Evolutionary conservation across 2,113 vertebrate genomes (phyloP), one percentile per base, ranked within the genome.

Genomic region (Edolisoma coerulescens): DNA sequence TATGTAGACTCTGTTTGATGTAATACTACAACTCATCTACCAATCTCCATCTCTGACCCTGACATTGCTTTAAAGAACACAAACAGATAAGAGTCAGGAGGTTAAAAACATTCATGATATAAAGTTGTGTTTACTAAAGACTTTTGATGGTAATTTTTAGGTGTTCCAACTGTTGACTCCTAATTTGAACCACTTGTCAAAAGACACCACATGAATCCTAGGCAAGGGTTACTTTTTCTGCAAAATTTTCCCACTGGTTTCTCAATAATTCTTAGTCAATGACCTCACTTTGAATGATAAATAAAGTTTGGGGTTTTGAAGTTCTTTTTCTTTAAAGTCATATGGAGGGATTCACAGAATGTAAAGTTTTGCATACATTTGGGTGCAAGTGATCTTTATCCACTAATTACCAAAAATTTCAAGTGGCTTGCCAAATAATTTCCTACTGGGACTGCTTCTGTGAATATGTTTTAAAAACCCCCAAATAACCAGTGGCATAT

Each of bases 21-120:
- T 91, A 96, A 96, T 95, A 95, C 89, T 91, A 85, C 92, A 95
- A 82, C 86, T 88, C 73, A 71, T 75, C 63, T 82, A 75, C n/a
- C 47, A 30, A n/a, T 75, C 68, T 78, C 74, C 65, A 73, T 95
- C 79, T 91, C 60, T 94, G 92, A 77, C 83, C 56, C 64, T 93
- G 69, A 82, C 57, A 65, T 73, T 90, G 67, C 76, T 89, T 90
- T 93, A 89, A 95, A 96, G 89, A 96, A 91, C 69, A 94, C 52
- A 84, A 84, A 92, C 63, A 92, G 80, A 52, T 92, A 95, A 95
- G 64, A 95, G 68, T 68, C 76, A 81, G 35, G n/a, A 87, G 45
- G 74, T 91, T 78, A 71, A 87, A 96, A 97, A 92, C 81, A 75
- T 60, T 49, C 4, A 23, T 84, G 81, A 89, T 56, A 53, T 87